Base-by-base conservation (phyloP, 2,888 invertebrate species). In the Ditula angustiorana region DNA sequence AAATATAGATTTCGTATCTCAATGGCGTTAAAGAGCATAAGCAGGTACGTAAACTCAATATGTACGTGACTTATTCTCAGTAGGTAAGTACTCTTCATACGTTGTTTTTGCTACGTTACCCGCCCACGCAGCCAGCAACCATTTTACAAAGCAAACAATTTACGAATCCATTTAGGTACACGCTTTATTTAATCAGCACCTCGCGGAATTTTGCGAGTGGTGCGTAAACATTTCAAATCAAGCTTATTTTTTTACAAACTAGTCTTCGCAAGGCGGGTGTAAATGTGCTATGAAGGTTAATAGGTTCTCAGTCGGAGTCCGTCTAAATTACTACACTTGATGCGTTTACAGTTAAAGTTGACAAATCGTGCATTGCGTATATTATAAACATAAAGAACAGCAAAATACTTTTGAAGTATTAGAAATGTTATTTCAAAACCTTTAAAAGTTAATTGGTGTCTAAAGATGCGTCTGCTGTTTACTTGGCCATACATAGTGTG, bases 161-260 rank as follows among this genome's bases (percentile, higher is more conserved):
- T 67, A 67, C 61, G 67, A 67, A 59, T 67, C 72, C 68, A 67
- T 70, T 61, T 61, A 63, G 13, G 66, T 52, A 33, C 52, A 66
- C 28, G 59, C 59, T 55, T 52, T 69, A 46, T 66, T 67, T 58
- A 50, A 63, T 53, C 60, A 67, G 69, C 65, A 33, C 37, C 44
- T 69, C 61, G 30, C 13, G 62, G 67, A 66, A 67, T 69, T 71
- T 70, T 56, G 71, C 72, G 61, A 69, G 64, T 28, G 64, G 28
- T 49, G 57, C 33, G 63, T 58, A 68, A 71, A 70, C 53, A 68
- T 46, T 61, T 23, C 55, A 13, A n/a, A 41, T n/a, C 13, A 19
- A 33, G 24, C 19, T 61, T 19, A 41, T 19, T 41, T 41, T 37
- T 37, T 19, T 41, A 41, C 41, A n/a, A 19, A 5, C 16, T 16